Conservation (phyloP, 2,113 vertebrate species). For the Ploceus nigricollis region DNA sequence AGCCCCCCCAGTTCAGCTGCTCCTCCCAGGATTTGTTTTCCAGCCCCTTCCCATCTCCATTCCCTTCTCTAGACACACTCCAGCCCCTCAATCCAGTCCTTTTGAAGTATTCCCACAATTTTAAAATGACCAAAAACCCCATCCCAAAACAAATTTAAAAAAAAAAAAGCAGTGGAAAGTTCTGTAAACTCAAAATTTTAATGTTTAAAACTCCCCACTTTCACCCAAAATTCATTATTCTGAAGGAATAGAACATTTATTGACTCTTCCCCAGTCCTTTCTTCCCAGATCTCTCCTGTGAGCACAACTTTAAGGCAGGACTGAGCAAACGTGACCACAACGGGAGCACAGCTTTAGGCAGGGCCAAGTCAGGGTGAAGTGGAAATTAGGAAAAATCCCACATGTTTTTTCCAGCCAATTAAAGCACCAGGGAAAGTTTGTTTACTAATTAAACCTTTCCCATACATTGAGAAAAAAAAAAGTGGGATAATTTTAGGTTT, state of each 20-base stretch:
- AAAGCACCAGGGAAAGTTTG: background rate
- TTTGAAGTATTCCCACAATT: background rate
- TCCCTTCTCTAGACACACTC: fast-evolving
- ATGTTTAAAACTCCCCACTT: background rate
- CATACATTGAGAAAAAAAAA: background rate
- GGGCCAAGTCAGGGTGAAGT: background rate
- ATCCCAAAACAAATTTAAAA: background rate
- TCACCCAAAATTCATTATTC: fast-evolving
- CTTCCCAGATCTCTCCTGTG: background rate
- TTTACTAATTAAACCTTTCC: background rate
- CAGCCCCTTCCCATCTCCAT: fast-evolving
- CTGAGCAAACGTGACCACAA: background rate
- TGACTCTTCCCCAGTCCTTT: background rate
- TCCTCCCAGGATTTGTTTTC: background rate
- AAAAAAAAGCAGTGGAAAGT: background rate
- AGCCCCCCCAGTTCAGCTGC: background rate
- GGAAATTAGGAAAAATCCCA: background rate
- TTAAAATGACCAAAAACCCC: background rate
- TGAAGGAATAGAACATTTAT: background rate
- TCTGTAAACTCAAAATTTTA: background rate
- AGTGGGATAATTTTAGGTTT: background rate
- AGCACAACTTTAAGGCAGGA: background rate
- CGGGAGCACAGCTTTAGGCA: background rate
- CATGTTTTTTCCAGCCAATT: background rate
- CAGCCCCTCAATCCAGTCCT: background rate